Evolutionary conservation across 1,140 invertebrate species (phyloP), one percentile per base, ranked within the genome.

Genomic region (Aphis craccivora): DNA sequence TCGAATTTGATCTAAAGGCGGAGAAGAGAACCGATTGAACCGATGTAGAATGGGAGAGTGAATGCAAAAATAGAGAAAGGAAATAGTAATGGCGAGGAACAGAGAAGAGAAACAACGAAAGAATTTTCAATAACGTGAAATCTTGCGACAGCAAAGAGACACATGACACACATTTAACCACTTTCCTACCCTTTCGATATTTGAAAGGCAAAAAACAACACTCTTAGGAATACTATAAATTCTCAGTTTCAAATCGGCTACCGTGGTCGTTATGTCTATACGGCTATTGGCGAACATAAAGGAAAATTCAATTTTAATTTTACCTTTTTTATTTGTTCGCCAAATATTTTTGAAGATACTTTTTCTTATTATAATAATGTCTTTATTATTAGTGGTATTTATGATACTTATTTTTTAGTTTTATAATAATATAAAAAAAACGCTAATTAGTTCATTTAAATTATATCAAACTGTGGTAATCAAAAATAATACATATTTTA

Each of bases 111-210:
- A 92, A 84, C 91, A 93, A 86, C 48, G 81, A 93, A 93, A 93
- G 81, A 93, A 93, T 93, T 93, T 93, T 93, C 91, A 93, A 93
- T 93, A 93, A 93, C 81, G 91, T 53, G 43, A 53, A 93, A 93
- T 93, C 81, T 84, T 30, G 48, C 91, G 91, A 93, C 91, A 93
- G 91, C 81, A 93, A 93, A 93, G 67, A 93, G 91, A 93, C 91
- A 86, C 91, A 86, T 93, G 91, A 93, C 91, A 86, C 81, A 93
- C 81, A 93, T 93, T 93, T 93, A 84, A 84, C 91, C 91, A 84
- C 81, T 93, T 93, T 86, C 91, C 48, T 93, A 48, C 48, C 91
- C 91, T 93, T 84, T 86, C 48, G 11, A 93, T 48, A 40, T 93
- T 93, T 53, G 23, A 25, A 83, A 25, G 35, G 48, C 48, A 84